Evolutionary conservation across 92 coral and sea anemone species (phyloP), one percentile per base, ranked within the genome.

Genomic region (Actinostola sp.): DNA sequence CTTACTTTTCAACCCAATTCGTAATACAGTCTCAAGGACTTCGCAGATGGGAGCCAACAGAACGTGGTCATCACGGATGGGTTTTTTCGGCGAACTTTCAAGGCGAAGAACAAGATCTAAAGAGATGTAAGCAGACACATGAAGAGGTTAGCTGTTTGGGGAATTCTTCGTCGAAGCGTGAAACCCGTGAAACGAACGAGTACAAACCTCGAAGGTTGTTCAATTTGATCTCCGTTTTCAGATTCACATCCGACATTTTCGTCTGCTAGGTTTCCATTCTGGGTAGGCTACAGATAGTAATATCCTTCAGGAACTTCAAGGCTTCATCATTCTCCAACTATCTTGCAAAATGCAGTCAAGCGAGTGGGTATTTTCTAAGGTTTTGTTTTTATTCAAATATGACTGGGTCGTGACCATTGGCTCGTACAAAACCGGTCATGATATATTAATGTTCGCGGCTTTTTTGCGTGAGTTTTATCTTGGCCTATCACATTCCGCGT

Each of bases 1-100:
- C 97, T 90, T 76, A 90, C 97, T 70, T 85, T 90, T 90, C 36
- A 90, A 61, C 25, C 93, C 97, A 26, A 42, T 78, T 51, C 97
- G 73, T 27, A 90, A 71, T 46, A 88, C 66, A 19, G 61, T 69
- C 58, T 90, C 97, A 10, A 90, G 68, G 19, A 80, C 82, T 51
- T 75, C 89, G 52, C 97, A 88, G 24, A 90, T 27, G n/a, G 84
- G 84, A 3, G 84, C 84, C 12, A 90, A 54, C 3, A 88, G 69
- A 24, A 58, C 73, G 43, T 90, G 32, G 21, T 66, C 90, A 72
- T 90, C 97, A 36, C 82, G 62, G 16, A 90, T 69, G 0, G 97
- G 88, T 19, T 82, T 80, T 71, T 90, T 90, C 32, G 61, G 59
- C n/a, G 90, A 90, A 57, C 86, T 80, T 67, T 90, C 86, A 59